Conservation (phyloP, 2,113 vertebrate genomes). For the Sceloporus tristichus region DNA sequence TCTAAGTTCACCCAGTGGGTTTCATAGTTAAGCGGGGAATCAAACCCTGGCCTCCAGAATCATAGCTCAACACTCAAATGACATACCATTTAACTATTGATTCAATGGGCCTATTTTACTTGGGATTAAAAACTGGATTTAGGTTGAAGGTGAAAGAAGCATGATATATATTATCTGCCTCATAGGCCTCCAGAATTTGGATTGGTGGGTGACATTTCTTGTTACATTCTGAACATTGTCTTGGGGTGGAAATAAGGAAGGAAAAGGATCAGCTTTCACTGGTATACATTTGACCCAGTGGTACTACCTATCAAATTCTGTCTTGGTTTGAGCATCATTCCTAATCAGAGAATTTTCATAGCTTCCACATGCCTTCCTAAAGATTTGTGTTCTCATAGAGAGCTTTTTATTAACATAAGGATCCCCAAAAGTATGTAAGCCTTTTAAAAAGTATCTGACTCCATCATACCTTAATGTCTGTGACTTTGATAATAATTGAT, state of each 20-base stretch:
- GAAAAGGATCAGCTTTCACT: neutral
- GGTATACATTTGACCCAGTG: neutral
- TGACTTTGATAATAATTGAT: slow-evolving; percentile 6
- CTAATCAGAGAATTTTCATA: neutral
- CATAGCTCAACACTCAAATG: too few species aligned
- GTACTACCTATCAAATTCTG: neutral
- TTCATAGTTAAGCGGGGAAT: too few species aligned
- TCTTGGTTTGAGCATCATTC: neutral
- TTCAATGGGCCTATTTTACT: too few species aligned
- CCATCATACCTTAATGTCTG: neutral
- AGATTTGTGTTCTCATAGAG: slow-evolving; percentile 6
- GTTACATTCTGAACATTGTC: too few species aligned
- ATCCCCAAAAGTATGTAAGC: slow-evolving; percentile 5
- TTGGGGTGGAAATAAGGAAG: neutral
- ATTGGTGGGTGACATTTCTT: too few species aligned
- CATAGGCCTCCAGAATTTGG: too few species aligned
- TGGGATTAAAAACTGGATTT: too few species aligned
- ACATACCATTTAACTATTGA: too few species aligned
- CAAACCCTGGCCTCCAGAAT: too few species aligned
- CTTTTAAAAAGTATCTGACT: slow-evolving; percentile 7
- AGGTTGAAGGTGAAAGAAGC: too few species aligned
- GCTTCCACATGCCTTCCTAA: neutral
- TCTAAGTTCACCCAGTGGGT: too few species aligned
- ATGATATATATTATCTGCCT: too few species aligned
- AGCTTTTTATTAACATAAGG: neutral